Evolutionary conservation across 2,797 vertebrate genomes (phyloP).

Genomic region (Poeciliopsis infans): DNA sequence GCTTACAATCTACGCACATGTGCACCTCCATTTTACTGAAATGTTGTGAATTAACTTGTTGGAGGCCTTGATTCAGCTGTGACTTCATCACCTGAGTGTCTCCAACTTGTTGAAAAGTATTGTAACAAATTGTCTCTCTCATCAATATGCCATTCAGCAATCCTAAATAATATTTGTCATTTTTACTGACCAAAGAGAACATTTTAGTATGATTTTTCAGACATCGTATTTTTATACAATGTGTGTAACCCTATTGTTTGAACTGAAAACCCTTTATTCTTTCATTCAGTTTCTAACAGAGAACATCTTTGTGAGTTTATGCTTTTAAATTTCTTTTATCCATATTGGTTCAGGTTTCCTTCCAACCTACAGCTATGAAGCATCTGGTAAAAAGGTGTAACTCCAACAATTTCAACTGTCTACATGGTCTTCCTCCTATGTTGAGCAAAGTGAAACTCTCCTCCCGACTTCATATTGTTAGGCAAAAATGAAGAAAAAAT

Average conservation of each 20-base stretch:
- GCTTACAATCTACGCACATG: background rate
- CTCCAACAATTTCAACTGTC: background rate
- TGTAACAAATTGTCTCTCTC: background rate
- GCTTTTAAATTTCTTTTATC: background rate
- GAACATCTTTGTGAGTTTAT: background rate
- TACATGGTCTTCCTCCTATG: background rate
- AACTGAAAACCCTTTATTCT: background rate
- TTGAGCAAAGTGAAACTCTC: background rate
- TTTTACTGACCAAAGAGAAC: background rate
- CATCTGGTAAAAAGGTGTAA: background rate
- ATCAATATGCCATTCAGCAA: background rate
- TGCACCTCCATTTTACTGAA: background rate
- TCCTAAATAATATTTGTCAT: background rate
- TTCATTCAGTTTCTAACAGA: background rate
- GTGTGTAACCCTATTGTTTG: background rate
- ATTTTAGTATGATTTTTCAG: background rate
- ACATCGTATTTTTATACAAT: background rate
- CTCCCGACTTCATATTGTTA: background rate
- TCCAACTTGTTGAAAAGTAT: background rate
- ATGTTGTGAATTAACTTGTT: background rate
- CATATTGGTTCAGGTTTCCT: constrained; percentile 5
- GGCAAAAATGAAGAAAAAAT: constrained; percentile 2
- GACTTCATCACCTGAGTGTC: background rate
- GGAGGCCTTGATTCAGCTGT: background rate
- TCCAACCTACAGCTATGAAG: background rate